These are phyloP conservation scores for Julus scandinavius DNA, from an alignment of 2,888 invertebrate species.

Conservation along the genomic window DNA sequence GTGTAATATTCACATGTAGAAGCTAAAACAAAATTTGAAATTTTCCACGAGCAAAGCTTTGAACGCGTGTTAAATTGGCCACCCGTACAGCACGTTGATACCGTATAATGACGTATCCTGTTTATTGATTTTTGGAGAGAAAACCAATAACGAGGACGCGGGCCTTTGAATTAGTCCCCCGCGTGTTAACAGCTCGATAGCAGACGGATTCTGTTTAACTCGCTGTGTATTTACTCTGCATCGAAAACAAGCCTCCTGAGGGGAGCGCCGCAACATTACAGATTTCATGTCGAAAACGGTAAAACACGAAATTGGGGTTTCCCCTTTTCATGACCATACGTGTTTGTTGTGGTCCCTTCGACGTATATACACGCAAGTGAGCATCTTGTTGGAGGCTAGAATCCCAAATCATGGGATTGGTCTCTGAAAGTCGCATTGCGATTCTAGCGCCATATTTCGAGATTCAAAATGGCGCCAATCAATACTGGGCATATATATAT, in stretches of 20 bases:
- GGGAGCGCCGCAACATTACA: conserved; percentile 16
- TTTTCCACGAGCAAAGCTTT: not conserved
- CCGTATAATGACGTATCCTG: conserved; percentile 16
- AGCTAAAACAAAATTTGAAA: not conserved
- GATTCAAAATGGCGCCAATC: not conserved
- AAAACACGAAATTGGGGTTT: conserved; percentile 4
- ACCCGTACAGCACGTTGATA: not conserved
- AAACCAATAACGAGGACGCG: conserved; percentile 2
- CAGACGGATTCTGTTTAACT: conserved; percentile 34
- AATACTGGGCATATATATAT: too few relatives aligned
- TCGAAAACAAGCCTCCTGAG: conserved; percentile 33
- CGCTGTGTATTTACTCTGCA: conserved; percentile 1
- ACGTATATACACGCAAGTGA: not conserved
- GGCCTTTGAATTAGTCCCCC: conserved; percentile 35
- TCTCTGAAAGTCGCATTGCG: not conserved
- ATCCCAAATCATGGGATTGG: not conserved
- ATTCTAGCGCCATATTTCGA: not conserved
- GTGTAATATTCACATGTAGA: not conserved
- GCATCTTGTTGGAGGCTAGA: not conserved
- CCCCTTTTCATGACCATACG: conserved; percentile 1
- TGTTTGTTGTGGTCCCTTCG: not conserved
- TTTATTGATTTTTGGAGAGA: not conserved
- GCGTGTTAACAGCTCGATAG: conserved; percentile 42
- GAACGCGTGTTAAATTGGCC: not conserved
- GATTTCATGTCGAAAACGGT: conserved; percentile 12